These are phyloP conservation scores for Lepus americanus DNA, from an alignment of 2,113 vertebrate genomes.

Conservation along the genomic window DNA sequence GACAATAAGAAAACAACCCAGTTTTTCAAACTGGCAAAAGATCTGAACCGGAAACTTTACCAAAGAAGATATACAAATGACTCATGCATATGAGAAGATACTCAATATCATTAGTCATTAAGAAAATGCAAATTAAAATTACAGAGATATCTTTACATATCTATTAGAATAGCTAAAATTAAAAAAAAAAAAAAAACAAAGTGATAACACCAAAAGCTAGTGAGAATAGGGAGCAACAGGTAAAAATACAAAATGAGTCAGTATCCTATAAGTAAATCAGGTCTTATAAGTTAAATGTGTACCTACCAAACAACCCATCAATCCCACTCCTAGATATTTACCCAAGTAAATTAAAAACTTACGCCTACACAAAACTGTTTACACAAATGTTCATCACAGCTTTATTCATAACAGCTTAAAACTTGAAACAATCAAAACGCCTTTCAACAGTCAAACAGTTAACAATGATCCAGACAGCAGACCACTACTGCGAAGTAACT, in stretches of 20 bases:
- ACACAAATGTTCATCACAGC: background rate
- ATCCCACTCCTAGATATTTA: background rate
- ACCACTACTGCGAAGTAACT: background rate
- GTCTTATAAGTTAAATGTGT: background rate
- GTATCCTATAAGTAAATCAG: background rate
- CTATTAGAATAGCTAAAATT: background rate
- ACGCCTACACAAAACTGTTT: background rate
- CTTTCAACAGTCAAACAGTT: background rate
- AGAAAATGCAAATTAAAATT: background rate
- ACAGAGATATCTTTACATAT: background rate
- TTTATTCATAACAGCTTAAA: background rate
- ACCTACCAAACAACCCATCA: background rate
- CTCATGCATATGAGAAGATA: background rate
- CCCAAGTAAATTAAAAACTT: background rate
- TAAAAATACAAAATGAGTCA: background rate
- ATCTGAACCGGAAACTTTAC: background rate
- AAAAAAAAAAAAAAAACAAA: background rate
- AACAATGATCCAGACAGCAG: background rate
- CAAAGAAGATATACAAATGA: background rate
- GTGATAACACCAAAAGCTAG: background rate
- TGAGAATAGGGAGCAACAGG: background rate
- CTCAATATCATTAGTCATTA: background rate
- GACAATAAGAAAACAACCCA: slow-evolving; percentile 42
- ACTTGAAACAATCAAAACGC: background rate
- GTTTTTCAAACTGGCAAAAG: slow-evolving; percentile 31